Conservation (phyloP, 2,797 vertebrate species). For the Acanthopagrus latus region DNA sequence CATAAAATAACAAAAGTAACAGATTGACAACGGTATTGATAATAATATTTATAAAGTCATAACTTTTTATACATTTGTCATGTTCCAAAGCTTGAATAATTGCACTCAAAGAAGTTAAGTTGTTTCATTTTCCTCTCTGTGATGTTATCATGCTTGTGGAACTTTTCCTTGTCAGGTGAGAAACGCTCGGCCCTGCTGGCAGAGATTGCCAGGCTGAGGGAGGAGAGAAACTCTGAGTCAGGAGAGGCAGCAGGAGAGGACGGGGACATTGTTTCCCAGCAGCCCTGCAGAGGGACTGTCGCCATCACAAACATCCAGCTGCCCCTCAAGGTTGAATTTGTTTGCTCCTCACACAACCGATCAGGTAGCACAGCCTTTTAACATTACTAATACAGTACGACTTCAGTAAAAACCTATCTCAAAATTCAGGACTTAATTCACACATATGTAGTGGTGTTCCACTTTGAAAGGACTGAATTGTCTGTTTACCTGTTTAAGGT, state of each 20-base stretch:
- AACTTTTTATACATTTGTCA: too few species aligned
- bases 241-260: conserved; percentile 42
- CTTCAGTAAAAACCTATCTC: not conserved
- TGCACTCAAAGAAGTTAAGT: not conserved
- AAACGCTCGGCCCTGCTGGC: conserved; percentile 82
- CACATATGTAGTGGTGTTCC: not conserved
- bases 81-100: not conserved
- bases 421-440: not conserved
- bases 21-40: not conserved
- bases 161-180: conserved; percentile 79
- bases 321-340: conserved; percentile 88
- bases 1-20: not conserved
- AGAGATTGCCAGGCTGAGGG: conserved; percentile 80
- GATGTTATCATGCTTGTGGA: not conserved
- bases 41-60: too few species aligned
- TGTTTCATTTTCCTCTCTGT: not conserved
- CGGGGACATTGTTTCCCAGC: conserved; percentile 46
- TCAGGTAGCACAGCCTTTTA: conserved; percentile 68
- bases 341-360: conserved; percentile 82
- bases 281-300: conserved; percentile 85
- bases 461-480: not conserved
- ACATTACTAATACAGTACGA: not conserved
- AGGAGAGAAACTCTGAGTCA: conserved; percentile 42
- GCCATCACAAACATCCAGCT: conserved; percentile 84
- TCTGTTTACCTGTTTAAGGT: conserved; percentile 58